Evolutionary conservation across 2,888 invertebrate species (phyloP).

Genomic region (Philopedon plagiatum): DNA sequence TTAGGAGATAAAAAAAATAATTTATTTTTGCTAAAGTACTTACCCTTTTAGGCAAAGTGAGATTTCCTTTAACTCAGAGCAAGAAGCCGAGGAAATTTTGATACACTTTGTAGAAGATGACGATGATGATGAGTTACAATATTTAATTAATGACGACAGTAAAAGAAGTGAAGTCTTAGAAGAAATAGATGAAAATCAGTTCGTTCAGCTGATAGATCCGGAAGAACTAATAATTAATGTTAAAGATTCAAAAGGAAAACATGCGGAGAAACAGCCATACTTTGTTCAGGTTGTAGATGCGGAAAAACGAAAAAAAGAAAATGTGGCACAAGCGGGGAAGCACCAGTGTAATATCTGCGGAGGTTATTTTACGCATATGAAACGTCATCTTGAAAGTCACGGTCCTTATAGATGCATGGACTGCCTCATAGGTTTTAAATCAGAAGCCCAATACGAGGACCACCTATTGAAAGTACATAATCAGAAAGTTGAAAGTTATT

Average conservation of each 20-base stretch:
- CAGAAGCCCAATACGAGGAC: conserved; percentile 48
- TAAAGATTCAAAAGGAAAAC: background rate
- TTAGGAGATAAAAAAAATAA: too few species aligned
- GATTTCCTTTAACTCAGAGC: background rate
- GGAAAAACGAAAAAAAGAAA: background rate
- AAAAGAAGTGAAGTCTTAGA: background rate
- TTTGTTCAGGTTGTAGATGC: too few species aligned
- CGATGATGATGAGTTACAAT: conserved; percentile 8
- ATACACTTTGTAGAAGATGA: conserved; percentile 45
- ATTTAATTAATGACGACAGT: background rate
- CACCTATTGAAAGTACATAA: conserved; percentile 41
- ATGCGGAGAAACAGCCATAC: background rate
- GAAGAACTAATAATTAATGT: background rate
- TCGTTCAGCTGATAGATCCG: background rate
- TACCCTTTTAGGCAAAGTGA: conserved; percentile 3
- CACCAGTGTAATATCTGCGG: conserved; percentile 51
- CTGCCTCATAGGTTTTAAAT: conserved; percentile 45
- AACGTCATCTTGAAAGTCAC: conserved; percentile 45
- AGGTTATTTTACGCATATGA: conserved; percentile 27
- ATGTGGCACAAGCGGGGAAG: too few species aligned
- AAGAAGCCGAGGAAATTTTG: conserved; percentile 51
- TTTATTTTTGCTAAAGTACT: background rate
- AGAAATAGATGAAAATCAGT: background rate
- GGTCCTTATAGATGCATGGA: conserved; percentile 46
- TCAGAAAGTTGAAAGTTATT: conserved; percentile 45